These are phyloP conservation scores for Cyprinodon tularosa DNA, from an alignment of 2,113 vertebrate species.

Conservation along the genomic window DNA sequence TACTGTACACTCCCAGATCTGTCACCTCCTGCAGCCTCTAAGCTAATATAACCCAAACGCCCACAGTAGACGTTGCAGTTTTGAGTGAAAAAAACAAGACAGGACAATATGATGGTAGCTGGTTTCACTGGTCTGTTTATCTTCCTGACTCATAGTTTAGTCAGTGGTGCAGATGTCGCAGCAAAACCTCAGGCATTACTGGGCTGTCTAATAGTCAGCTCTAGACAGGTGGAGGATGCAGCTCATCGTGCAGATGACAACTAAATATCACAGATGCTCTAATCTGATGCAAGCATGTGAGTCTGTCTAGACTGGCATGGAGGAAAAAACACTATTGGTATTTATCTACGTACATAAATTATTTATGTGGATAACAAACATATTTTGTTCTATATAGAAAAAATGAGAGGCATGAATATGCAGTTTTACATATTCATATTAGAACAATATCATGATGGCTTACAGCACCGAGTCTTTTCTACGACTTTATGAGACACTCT, in stretches of 20 bases:
- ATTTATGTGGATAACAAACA: not conserved
- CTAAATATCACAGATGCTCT: not conserved
- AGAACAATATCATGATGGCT: too few species aligned
- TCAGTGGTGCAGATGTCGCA: constrained; percentile 40
- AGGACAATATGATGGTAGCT: not conserved
- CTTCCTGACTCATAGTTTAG: constrained; percentile 33
- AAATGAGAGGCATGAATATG: not conserved
- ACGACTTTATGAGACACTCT: too few species aligned
- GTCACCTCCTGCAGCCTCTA: not conserved
- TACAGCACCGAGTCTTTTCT: too few species aligned
- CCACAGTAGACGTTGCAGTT: constrained; percentile 23
- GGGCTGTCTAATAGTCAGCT: constrained; percentile 1
- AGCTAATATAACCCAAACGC: constrained; percentile 10
- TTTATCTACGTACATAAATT: not conserved
- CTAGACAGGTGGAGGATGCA: constrained; percentile 5
- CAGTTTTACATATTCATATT: too few species aligned
- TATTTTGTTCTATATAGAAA: too few species aligned
- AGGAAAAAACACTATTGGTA: not conserved
- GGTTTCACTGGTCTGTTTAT: not conserved
- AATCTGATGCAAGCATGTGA: constrained; percentile 20
- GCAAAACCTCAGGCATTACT: constrained; percentile 9
- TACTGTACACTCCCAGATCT: not conserved
- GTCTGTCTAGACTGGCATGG: not conserved
- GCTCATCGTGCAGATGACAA: constrained; percentile 3
- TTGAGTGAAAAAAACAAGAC: not conserved